phyloP scores from a whole-genome alignment of 2,113 vertebrate genomes.

The Ramphastos sulfuratus region DNA sequence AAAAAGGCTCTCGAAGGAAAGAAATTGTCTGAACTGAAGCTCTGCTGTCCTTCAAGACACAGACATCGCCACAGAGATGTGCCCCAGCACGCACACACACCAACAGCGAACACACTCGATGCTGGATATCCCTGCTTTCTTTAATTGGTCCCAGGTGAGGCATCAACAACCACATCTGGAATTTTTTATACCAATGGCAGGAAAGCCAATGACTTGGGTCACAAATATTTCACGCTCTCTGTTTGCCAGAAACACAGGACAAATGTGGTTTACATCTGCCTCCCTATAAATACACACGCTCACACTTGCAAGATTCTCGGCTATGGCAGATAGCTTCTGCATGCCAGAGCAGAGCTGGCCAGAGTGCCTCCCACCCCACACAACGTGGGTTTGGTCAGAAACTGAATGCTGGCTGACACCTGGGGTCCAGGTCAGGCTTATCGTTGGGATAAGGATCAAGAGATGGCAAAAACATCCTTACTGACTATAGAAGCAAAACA shows the following conservation, averaged over 20 bases:
- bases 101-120: slow-evolving; percentile 51
- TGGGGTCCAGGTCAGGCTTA: neutral
- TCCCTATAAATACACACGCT: slow-evolving; percentile 45
- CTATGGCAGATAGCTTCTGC: neutral
- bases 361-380: neutral
- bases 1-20: neutral
- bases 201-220: slow-evolving; percentile 70
- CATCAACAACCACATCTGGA: slow-evolving; percentile 73
- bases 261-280: slow-evolving; percentile 74
- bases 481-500: neutral
- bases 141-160: slow-evolving; percentile 71
- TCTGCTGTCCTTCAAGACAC: slow-evolving; percentile 38
- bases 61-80: neutral
- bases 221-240: slow-evolving; percentile 74
- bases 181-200: slow-evolving; percentile 70
- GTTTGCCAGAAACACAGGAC: slow-evolving; percentile 69
- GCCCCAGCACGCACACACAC: neutral
- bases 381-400: fast-evolving
- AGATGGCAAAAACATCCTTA: neutral
- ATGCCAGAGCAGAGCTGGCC: neutral
- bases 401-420: neutral
- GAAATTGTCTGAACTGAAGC: slow-evolving; percentile 38
- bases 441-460: neutral
- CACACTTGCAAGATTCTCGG: slow-evolving; percentile 1
- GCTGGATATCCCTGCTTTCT: slow-evolving; percentile 50